Base-by-base conservation (phyloP, 2,888 invertebrate genomes). In the Spialia ferax region DNA sequence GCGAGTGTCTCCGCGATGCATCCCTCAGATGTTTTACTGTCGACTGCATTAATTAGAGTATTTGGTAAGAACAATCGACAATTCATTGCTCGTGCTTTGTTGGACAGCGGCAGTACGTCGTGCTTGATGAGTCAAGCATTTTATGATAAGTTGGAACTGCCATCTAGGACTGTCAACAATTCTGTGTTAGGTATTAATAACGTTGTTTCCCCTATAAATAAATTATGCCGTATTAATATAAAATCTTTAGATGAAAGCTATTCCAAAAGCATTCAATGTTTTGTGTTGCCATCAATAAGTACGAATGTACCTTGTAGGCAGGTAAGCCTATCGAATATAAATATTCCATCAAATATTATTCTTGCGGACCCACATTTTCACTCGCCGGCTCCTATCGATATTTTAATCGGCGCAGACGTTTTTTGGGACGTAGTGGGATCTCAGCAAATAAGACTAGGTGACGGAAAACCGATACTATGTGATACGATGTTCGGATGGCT, bases 371-470 rank as follows among this genome's bases (percentile, higher is more conserved):
- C 75, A 18, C 23, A 56, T 11, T 77, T 76, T 69, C 54, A 75
- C 20, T 45, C 55, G 29, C 69, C 71, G 11, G 61, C 74, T 38
- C 42, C 63, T 0, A 56, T 78, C 3, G 74, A 77, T 65, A 60
- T 77, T 8, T 45, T 76, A n/a, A 68, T 76, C 0, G 75, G 76
- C 13, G 77, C 70, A 15, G 73, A 75, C 23, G 7, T 75, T 0
- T 77, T 76, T 66, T 72, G 75, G 75, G 69, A 72, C 32, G 22
- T 76, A 18, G 60, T 76, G 54, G 72, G 73, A n/a, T 59, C 71
- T 18, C 57, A 70, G 32, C 67, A 68, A 26, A 63, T 72, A 2
- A 57, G 55, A 7, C 59, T 74, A 57, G 73, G 74, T 45, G 15
- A 60, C 8, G 62, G 64, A 7, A 18, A 18, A 45, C 45, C 50